These are phyloP conservation scores for Microcebus jonahi DNA, from an alignment of 2,113 vertebrate genomes.

Conservation along the genomic window DNA sequence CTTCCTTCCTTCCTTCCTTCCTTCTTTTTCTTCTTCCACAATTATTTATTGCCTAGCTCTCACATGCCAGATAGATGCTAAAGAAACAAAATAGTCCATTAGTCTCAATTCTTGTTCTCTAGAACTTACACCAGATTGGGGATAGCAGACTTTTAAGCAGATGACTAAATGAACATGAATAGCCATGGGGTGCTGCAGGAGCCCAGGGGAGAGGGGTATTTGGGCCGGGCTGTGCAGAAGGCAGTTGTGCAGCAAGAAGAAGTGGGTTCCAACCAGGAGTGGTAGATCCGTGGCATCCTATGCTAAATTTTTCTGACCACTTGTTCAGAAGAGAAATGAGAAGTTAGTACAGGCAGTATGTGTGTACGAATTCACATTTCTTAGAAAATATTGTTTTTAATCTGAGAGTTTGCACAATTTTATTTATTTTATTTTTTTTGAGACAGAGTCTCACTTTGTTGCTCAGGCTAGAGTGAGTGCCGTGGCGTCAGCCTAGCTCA, in stretches of 20 bases:
- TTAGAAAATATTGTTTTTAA: neutral
- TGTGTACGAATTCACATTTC: neutral
- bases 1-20: too few relatives aligned
- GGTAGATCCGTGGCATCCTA: neutral
- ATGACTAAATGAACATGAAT: neutral
- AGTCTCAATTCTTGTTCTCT: neutral
- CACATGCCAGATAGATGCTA: neutral
- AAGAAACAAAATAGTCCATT: neutral
- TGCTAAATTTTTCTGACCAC: neutral
- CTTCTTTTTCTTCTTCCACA: neutral
- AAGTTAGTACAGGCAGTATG: neutral
- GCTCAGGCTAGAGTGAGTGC: too few relatives aligned
- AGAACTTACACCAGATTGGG: neutral
- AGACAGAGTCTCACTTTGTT: too few relatives aligned
- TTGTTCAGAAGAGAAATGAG: neutral
- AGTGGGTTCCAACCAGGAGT: neutral
- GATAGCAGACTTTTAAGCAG: neutral
- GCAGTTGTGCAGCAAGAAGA: neutral
- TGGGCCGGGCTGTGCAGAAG: neutral
- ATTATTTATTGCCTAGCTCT: neutral
- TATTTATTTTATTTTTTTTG: too few relatives aligned
- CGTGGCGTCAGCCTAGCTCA: too few relatives aligned
- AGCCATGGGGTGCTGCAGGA: neutral
- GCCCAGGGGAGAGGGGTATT: neutral
- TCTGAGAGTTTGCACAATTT: neutral